A percentile compares a stretch with the other conserved stretches of the same genome.
phyloP scores from a whole-genome alignment of 2,797 vertebrate species.

The Agapornis canus region DNA sequence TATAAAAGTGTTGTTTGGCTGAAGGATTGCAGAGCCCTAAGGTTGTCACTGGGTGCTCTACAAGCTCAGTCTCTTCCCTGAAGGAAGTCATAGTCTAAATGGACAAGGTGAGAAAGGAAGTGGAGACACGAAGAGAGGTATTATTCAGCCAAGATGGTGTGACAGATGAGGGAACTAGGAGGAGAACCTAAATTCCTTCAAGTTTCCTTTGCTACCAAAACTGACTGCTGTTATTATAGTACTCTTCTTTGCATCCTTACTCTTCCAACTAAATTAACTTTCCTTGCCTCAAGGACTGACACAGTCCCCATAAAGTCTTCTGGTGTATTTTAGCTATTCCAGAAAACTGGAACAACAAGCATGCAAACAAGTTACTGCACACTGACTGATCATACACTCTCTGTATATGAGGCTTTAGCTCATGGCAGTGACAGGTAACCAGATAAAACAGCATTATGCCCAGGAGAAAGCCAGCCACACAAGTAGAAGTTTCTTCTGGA shows the following conservation, averaged over 20 bases:
- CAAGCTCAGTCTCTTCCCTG: neutral
- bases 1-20: neutral
- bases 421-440: neutral
- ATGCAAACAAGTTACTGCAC: conserved; percentile 30
- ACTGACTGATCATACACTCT: neutral
- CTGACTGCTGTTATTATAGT: conserved; percentile 7
- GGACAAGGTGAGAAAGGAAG: neutral
- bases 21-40: neutral
- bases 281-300: conserved; percentile 63
- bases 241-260: conserved; percentile 21
- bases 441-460: neutral
- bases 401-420: neutral
- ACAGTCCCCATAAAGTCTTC: neutral
- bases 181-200: neutral
- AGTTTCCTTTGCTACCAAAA: conserved; percentile 19
- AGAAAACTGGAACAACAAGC: conserved; percentile 58
- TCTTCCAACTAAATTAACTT: conserved; percentile 56
- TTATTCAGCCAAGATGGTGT: neutral
- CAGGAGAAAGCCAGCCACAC: neutral
- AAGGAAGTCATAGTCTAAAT: neutral
- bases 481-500: neutral
- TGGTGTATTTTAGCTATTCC: neutral
- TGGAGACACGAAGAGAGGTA: neutral
- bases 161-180: neutral
- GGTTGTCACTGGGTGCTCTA: neutral